A percentile compares a stretch with the other conserved stretches of the same genome.
phyloP scores from a whole-genome alignment of 2,888 invertebrate genomes.

The Exephanes ischioxanthus region DNA sequence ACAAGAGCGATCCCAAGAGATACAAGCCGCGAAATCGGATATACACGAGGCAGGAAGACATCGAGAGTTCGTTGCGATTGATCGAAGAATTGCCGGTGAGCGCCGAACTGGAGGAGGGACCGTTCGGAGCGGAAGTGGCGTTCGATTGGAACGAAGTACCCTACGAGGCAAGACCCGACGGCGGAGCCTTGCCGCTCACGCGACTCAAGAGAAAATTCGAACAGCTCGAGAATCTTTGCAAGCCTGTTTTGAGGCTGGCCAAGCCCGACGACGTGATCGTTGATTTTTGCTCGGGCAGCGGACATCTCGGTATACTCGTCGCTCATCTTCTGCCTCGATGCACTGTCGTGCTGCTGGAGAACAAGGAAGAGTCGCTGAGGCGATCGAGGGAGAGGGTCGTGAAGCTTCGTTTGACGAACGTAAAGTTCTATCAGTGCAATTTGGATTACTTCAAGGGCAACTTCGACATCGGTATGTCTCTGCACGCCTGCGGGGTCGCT shows the following conservation, averaged over 20 bases:
- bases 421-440: slow-evolving; percentile 94
- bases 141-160: slow-evolving; percentile 92
- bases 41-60: slow-evolving; percentile 92
- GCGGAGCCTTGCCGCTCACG: slow-evolving; percentile 91
- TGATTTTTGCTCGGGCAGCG: slow-evolving; percentile 98
- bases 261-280: slow-evolving; percentile 90
- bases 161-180: slow-evolving; percentile 90
- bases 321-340: slow-evolving; percentile 93
- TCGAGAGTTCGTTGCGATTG: slow-evolving; percentile 88
- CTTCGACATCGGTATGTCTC: slow-evolving; percentile 94
- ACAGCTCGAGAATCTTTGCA: slow-evolving; percentile 94
- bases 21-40: slow-evolving; percentile 91
- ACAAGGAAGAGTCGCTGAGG: slow-evolving; percentile 94
- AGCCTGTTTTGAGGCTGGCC: slow-evolving; percentile 91
- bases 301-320: slow-evolving; percentile 95
- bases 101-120: slow-evolving; percentile 80
- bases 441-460: slow-evolving; percentile 93
- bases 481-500: slow-evolving; percentile 98
- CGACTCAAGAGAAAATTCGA: slow-evolving; percentile 92
- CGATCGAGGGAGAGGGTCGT: slow-evolving; percentile 91
- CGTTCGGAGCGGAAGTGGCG: slow-evolving; percentile 83
- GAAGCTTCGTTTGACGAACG: slow-evolving; percentile 90
- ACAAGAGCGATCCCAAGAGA: slow-evolving; percentile 92
- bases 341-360: slow-evolving; percentile 93
- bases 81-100: slow-evolving; percentile 85